Percentiles rank a stretch among this genome's conserved stretches.
These are phyloP conservation scores for Pinctada fucata DNA, from an alignment of 2,888 invertebrate genomes.

Conservation along the genomic window DNA sequence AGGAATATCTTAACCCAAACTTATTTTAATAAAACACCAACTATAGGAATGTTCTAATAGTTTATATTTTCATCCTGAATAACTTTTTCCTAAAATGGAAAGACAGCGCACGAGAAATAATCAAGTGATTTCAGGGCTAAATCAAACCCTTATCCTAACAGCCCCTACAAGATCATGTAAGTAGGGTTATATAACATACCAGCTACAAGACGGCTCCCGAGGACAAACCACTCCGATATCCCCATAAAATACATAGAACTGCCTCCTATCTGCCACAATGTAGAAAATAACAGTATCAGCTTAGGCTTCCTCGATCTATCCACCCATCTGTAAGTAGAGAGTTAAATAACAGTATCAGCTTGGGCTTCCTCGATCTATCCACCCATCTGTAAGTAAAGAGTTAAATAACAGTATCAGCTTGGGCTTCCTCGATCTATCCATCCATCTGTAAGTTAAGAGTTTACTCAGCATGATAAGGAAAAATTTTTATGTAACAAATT, in stretches of 20 bases:
- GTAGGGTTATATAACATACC: slow-evolving; percentile 61
- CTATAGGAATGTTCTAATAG: no score
- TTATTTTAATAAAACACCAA: no score
- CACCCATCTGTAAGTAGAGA: slow-evolving; percentile 65
- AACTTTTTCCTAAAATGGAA: no score
- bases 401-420: slow-evolving; percentile 71
- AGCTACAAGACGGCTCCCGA: slow-evolving; percentile 75
- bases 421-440: slow-evolving; percentile 74
- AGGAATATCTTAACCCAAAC: no score
- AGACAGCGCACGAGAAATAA: no score
- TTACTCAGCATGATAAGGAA: no score
- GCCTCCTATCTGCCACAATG: slow-evolving; percentile 73
- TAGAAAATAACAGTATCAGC: slow-evolving; percentile 72
- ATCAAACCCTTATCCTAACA: no score
- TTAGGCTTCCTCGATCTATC: slow-evolving; percentile 75
- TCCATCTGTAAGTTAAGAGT: slow-evolving; percentile 62
- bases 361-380: slow-evolving; percentile 74
- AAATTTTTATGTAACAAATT: no score
- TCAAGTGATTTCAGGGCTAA: no score
- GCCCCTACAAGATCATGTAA: no score
- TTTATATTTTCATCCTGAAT: no score
- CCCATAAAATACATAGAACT: slow-evolving; percentile 77
- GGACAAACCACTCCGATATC: slow-evolving; percentile 75
- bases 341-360: slow-evolving; percentile 70
- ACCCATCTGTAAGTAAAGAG: slow-evolving; percentile 65